phyloP scores from a whole-genome alignment of 1,140 invertebrate species.

The Temnothorax nylanderi region DNA sequence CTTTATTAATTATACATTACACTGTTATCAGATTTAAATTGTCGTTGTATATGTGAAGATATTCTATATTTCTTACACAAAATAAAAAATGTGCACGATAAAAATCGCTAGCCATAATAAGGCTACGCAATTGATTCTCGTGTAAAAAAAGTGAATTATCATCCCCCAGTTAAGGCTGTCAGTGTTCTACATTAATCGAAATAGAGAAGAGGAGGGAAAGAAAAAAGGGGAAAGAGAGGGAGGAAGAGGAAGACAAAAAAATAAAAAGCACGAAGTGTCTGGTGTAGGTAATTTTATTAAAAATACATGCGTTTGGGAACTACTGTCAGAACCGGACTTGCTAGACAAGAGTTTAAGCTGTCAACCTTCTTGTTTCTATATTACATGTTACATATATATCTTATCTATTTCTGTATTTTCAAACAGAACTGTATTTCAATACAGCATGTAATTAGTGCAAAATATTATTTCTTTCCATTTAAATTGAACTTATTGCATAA shows the following conservation, averaged over 20 bases:
- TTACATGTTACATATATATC: no score
- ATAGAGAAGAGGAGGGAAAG: background rate
- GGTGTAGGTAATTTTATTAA: conserved; percentile 76
- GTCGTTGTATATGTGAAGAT: background rate
- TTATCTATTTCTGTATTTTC: no score
- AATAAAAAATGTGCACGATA: background rate
- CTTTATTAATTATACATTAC: background rate
- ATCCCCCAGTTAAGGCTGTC: background rate
- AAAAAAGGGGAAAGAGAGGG: background rate
- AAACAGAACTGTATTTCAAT: no score
- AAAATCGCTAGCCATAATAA: background rate
- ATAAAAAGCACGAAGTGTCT: conserved; percentile 45
- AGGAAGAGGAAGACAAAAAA: background rate
- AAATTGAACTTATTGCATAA: no score
- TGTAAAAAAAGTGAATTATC: background rate
- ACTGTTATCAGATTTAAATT: background rate
- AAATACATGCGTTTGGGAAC: conserved; percentile 76
- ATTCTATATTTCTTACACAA: background rate
- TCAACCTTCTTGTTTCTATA: conserved; percentile 70
- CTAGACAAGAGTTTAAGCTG: conserved; percentile 69
- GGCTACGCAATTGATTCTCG: background rate
- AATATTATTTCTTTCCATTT: no score
- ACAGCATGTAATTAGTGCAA: no score
- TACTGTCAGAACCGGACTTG: conserved; percentile 67
- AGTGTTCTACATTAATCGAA: background rate